Evolutionary conservation across 2,113 vertebrate genomes (phyloP), one percentile per base, ranked within the genome.

Genomic region (Perca fluviatilis): DNA sequence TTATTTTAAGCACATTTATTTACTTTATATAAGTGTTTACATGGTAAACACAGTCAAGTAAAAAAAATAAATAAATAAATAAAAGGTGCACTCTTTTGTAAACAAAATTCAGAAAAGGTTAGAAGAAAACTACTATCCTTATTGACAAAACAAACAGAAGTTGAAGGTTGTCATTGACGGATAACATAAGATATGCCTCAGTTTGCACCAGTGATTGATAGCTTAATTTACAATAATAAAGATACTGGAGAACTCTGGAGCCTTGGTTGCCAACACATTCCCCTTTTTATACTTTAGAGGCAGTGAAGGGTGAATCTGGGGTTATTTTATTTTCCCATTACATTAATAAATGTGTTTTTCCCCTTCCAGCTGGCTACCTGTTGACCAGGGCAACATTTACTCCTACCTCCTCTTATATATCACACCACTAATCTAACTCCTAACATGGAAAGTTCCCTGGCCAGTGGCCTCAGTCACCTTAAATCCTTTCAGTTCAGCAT

Each of bases 401-500:
- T 80, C 63, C 36, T 16, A 18, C 25, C 57, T 81, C 62, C 23
- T 70, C 54, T 77, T 63, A 72, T 77, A 58, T 19, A 47, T 66
- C 82, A 70, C 66, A 63, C 69, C 63, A 40, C 83, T 92, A 86
- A 90, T 90, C 90, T 81, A 83, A 80, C 68, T 75, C 73, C 53
- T 70, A 53, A 84, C 86, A 83, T 54, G 65, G 74, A 86, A 85
- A 83, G 79, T 81, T 83, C 81, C 77, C 50, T 79, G 77, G 57
- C 83, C 77, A 83, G 36, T 78, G 79, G 61, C 83, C 77, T 84
- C 47, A 10, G 74, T 82, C 81, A 85, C 82, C 82, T 70, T n/a
- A 85, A 92, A 89, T 92, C 82, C 84, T 89, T 78, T 67, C 50
- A 68, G 46, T 79, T 73, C 43, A 89, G n/a, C 61, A 43, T 81